phyloP scores from a whole-genome alignment of 2,113 vertebrate genomes.

The Cyanistes caeruleus region DNA sequence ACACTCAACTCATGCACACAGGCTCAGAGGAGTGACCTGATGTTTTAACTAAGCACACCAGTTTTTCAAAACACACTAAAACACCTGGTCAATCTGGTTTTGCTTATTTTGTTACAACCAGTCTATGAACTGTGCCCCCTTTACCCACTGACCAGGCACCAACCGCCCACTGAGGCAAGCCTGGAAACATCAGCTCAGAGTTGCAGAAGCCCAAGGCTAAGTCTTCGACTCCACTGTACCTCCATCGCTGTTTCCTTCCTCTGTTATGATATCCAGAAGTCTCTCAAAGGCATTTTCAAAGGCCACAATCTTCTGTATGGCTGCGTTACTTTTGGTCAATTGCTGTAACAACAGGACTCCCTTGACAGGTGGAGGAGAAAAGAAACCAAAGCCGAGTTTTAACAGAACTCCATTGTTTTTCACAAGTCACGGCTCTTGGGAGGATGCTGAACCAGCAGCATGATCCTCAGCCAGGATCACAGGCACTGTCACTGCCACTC shows the following conservation, averaged over 20 bases:
- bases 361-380: constrained; percentile 62
- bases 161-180: fast-evolving
- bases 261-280: constrained; percentile 93
- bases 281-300: constrained; percentile 98
- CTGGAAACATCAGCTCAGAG: not conserved
- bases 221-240: constrained; percentile 72
- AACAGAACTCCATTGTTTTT: not conserved
- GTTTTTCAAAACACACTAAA: not conserved
- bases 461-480: not conserved
- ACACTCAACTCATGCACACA: fast-evolving
- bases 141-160: not conserved
- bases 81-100: not conserved
- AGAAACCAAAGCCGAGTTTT: not conserved
- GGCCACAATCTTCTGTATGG: constrained; percentile 98
- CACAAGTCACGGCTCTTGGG: not conserved
- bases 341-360: constrained; percentile 93
- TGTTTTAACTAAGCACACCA: fast-evolving
- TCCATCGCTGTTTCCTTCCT: constrained; percentile 96
- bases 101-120: not conserved
- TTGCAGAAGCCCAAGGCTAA: not conserved
- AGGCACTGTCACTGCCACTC: not conserved
- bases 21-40: not conserved
- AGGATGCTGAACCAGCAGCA: not conserved
- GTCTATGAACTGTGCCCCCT: not conserved
- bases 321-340: constrained; percentile 93